Percentiles rank a stretch among this genome's conserved stretches.
phyloP scores from a whole-genome alignment of 2,113 vertebrate genomes.

The Pomatorhinus ruficollis region DNA sequence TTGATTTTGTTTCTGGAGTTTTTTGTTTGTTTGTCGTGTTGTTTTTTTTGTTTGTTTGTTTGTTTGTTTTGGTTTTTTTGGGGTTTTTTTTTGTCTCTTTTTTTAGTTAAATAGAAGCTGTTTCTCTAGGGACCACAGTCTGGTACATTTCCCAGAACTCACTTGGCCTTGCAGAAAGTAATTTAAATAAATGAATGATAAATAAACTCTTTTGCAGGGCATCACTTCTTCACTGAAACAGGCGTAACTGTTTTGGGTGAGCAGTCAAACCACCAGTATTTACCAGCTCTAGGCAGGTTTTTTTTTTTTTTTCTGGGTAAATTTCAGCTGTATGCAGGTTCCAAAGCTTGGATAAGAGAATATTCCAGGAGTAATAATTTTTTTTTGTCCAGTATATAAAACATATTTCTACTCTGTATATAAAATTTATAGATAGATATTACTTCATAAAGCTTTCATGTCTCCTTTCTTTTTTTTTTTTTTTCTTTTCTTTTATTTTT shows the following conservation, averaged over 20 bases:
- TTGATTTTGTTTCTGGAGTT: not conserved
- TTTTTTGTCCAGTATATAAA: not conserved
- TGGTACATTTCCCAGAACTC: not conserved
- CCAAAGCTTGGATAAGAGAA: not conserved
- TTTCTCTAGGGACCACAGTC: not conserved
- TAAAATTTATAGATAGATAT: not conserved
- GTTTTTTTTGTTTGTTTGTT: not conserved
- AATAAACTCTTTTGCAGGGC: not conserved
- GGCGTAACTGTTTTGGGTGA: not conserved
- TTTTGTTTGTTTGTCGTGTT: too few relatives aligned
- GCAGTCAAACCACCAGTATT: not conserved
- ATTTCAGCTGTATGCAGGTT: not conserved
- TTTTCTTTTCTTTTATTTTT: not conserved
- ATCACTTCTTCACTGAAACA: not conserved
- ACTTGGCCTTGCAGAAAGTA: not conserved
- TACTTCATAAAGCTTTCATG: not conserved
- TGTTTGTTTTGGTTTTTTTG: not conserved
- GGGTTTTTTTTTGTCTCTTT: not conserved
- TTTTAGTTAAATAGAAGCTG: not conserved
- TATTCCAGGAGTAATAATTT: not conserved
- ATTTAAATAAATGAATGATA: constrained; percentile 6
- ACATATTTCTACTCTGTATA: not conserved
- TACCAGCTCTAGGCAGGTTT: not conserved
- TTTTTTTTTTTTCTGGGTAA: not conserved
- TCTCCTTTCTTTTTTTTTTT: fast-evolving